Evolutionary conservation across 2,797 vertebrate species (phyloP), one percentile per base, ranked within the genome.

Genomic region (Tiaroga cobitis): DNA sequence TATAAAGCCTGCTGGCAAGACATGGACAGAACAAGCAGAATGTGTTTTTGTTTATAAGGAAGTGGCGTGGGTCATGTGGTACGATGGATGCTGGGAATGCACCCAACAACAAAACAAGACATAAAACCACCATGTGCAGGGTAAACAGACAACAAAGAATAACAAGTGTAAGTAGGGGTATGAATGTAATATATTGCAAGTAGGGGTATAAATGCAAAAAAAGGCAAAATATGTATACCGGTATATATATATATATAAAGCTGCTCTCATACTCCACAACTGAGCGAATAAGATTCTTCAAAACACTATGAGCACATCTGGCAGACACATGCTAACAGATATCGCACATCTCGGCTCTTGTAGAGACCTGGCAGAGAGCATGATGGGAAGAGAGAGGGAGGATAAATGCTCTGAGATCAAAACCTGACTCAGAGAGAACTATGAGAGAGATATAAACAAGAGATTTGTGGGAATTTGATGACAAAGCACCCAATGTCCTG

Each of bases 391-490:
- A 29, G 56, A 49, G 29, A 69, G 39, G 49, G 65, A 67, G 56
- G 80, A 70, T 63, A 82, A 72, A 77, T 81, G 65, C 37, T 78
- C 32, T 18, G 65, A 69, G 70, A 75, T 69, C 72, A 76, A 82
- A 81, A 43, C 70, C 70, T 54, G 78, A 78, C 63, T 68, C 82
- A 82, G 80, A 77, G 81, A 79, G 83, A 78, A 89, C 87, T 86
- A 88, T 29, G 89, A 88, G 85, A 86, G 65, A 80, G 77, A 43
- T 72, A 89, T 78, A 85, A 89, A 91, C 85, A 79, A 74, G 67
- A 90, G 79, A 46, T 74, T 79, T 81, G 56, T 68, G 41, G 63
- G 73, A 70, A 78, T 86, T 63, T 86, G 85, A 86, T 77, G 72
- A 82, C 37, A 51, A 77, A 82, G 79, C 73, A 76, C 56, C 69